Evolutionary conservation across 2,888 invertebrate species (phyloP), one percentile per base, ranked within the genome.

Genomic region (Drosophila mimetica): DNA sequence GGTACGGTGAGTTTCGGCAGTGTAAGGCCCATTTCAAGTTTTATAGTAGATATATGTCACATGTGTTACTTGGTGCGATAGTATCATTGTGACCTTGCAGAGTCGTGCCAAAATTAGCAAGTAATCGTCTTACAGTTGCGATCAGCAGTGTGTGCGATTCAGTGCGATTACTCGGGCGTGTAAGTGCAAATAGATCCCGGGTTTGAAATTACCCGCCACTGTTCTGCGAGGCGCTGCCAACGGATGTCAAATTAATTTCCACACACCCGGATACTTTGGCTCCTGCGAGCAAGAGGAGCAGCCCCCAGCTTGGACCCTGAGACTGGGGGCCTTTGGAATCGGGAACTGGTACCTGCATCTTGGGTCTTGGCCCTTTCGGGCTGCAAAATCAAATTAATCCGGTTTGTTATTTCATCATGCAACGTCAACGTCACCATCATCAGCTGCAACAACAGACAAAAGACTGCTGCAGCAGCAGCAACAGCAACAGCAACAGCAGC

Each of bases 401-500:
- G 88, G 88, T 86, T 89, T 88, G 88, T 89, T 89, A 89, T 89
- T 89, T 89, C 89, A 89, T 89, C 88, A 82, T 86, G 82, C 84
- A 88, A 82, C 81, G 75, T 85, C 87, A 74, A 77, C 77, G 80
- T 82, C 82, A 85, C 73, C 85, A 76, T 80, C 88, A 75, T 80
- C 84, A 87, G 75, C 82, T 80, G 74, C 85, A 87, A 82, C 87
- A 86, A 88, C 88, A 88, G 82, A 83, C 86, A 83, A 86, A 84
- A 86, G 86, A 42, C 59, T 18, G 55, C 70, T 60, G 54, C 74
- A 69, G 44, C 67, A 75, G 28, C 70, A 72, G 20, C 69, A 61
- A 28, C 72, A 57, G 25, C 77, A 69, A 28, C 72, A 57, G 25
- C 77, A 69, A 9, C 75, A 75, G 3, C 66, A 76, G 42, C 47